Evolutionary conservation across 2,797 vertebrate genomes (phyloP), one percentile per base, ranked within the genome.

Genomic region (Gymnothorax javanicus): DNA sequence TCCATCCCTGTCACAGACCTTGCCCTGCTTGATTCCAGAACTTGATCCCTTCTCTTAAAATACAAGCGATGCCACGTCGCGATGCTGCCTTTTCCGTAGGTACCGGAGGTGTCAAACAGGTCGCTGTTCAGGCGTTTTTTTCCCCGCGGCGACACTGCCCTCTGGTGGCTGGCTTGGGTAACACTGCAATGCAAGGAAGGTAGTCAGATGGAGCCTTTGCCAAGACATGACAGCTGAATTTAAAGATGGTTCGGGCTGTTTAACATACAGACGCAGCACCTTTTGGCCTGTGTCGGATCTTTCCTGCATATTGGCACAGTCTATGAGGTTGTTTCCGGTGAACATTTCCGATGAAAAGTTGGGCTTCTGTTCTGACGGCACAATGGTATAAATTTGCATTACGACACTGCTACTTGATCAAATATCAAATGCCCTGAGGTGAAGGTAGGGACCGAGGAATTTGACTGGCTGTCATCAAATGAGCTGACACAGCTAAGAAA

Each of bases 351-450:
- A 9, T 71, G 56, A 67, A 12, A 60, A 56, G 60, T 17, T 2
- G 62, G 64, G 23, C 67, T 64, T 87, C 56, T 84, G 15, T 58
- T 50, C n/a, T 33, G 83, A 85, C 75, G 56, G 58, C 15, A 27
- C 67, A 27, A 43, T 27, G 43, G 62, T 81, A 9, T 25, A 54
- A 85, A 79, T 87, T 71, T 59, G 23, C 77, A 13, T 54, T 84
- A 54, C 84, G 77, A 81, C 86, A 59, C 43, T 20, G 43, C 11
- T 33, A 77, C 79, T 71, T 59, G 67, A 64, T 60, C 83, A 87
- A 83, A 75, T 69, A 64, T 60, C 83, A 87, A 83, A 84, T 83
- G 54, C 2, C 69, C 25, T 67, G 25, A 87, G 82, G 50, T 52
- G 50, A 56, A 71, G 54, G 60, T 56, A 77, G 73, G 73, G 13